These are phyloP conservation scores for Rhipidura dahli DNA, from an alignment of 2,113 vertebrate species.

Conservation along the genomic window DNA sequence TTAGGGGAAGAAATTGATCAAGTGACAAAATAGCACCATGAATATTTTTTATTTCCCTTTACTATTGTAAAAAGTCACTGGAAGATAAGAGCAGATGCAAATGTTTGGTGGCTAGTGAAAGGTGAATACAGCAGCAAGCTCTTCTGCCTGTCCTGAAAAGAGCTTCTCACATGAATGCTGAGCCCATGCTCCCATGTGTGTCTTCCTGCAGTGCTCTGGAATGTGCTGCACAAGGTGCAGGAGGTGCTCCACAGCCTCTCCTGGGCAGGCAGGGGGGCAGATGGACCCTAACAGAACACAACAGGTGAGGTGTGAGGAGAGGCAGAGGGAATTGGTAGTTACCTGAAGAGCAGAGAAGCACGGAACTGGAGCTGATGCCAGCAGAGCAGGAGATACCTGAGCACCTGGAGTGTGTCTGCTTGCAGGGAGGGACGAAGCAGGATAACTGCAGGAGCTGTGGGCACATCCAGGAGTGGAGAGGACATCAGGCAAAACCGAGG, in stretches of 20 bases:
- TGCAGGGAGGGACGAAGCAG: neutral
- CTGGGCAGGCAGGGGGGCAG: neutral
- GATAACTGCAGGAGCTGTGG: neutral
- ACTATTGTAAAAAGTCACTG: neutral
- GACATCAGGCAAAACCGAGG: neutral
- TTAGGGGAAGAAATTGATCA: neutral
- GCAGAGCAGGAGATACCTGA: neutral
- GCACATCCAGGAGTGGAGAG: neutral
- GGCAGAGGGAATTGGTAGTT: neutral
- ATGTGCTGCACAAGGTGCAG: neutral
- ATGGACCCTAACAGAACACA: accelerated
- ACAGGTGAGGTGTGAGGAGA: neutral
- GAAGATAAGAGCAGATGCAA: neutral
- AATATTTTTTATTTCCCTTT: neutral
- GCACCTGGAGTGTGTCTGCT: neutral
- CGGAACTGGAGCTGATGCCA: neutral
- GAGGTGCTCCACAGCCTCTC: neutral
- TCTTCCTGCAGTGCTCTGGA: neutral
- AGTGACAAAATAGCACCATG: neutral
- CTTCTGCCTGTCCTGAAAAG: neutral
- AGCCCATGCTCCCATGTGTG: neutral
- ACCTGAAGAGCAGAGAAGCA: neutral
- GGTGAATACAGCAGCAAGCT: neutral
- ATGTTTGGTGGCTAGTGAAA: neutral
- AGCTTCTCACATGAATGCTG: neutral